Evolutionary conservation across 2,113 vertebrate genomes (phyloP), one percentile per base, ranked within the genome.

Genomic region (Cardinalis cardinalis): DNA sequence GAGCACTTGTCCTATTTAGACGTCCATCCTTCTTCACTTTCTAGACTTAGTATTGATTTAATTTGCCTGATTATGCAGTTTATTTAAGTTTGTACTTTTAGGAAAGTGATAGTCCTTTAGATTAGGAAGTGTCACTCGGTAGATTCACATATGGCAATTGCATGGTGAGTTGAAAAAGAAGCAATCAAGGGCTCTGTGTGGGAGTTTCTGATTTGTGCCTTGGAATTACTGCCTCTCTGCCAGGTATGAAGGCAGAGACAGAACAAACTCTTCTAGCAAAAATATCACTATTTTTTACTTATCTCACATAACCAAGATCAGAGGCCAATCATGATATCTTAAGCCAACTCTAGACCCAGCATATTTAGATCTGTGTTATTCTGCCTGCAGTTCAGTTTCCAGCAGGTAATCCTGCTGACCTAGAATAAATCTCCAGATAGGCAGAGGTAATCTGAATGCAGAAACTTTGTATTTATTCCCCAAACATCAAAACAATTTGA

Each of bases 121-220:
- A 75, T 87, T 61, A 84, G 88, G 64, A 92, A 92, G 90, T 85
- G 88, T 68, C 84, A 79, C 73, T 87, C 86, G 70, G 61, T 90
- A 43, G 53, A 90, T 95, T 88, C 93, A 95, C 93, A 90, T 95
- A 91, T 94, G 88, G 93, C 88, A 93, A 60, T 75, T 87, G 73
- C 90, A 95, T 74, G 90, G 90, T 28, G 73, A 95, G 61, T 92
- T 93, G 90, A 94, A 84, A 95, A 84, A 87, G 83, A 56, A 90
- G 86, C 66, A 93, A 90, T 75, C 76, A 84, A 91, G 86, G 86
- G 88, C 65, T 90, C 77, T 32, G 77, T 2, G 78, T 82, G 60
- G 63, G 88, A 87, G 88, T 79, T 93, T 40, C 74, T 76, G 73
- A 93, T 90, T 94, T 95, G 79, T 94, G 84, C 70, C 73, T 94